Evolutionary conservation across 30 jellyfish, hydroid and myxozoan species (phyloP).

Genomic region (Nemopilema nomurai): DNA sequence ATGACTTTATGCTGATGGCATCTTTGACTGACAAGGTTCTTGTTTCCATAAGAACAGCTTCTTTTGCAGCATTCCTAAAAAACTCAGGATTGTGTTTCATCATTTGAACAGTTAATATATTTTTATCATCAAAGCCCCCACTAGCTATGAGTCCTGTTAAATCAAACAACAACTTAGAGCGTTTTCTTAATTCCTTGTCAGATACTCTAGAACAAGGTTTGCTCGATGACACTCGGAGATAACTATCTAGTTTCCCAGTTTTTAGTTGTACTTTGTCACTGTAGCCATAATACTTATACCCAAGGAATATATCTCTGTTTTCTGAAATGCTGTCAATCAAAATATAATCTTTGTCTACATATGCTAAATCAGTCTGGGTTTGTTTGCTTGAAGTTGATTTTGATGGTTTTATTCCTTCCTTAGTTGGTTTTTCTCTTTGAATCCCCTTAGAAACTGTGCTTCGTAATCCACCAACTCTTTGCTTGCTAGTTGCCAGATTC

Average conservation of each 20-base stretch:
- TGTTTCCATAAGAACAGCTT: neutral
- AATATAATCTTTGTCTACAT: neutral
- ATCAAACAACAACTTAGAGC: neutral
- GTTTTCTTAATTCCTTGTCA: neutral
- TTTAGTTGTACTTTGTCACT: neutral
- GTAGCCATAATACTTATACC: constrained; percentile 5
- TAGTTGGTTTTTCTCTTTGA: too few relatives aligned
- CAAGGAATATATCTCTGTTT: neutral
- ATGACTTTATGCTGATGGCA: neutral
- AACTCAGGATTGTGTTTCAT: neutral
- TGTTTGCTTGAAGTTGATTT: neutral
- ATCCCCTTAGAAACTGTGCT: neutral
- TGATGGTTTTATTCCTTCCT: neutral
- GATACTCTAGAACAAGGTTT: neutral
- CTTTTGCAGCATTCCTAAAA: neutral
- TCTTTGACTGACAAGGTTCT: neutral
- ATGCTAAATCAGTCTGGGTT: neutral
- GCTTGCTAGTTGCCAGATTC: too few relatives aligned
- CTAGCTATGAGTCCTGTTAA: neutral
- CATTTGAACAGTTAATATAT: neutral
- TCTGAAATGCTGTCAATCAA: neutral
- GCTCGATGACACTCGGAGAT: neutral
- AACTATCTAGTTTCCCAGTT: neutral
- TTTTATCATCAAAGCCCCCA: neutral
- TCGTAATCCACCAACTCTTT: constrained; percentile 13